Base-by-base conservation (phyloP, 1,140 invertebrate species). In the Drosophila oshimai region DNA sequence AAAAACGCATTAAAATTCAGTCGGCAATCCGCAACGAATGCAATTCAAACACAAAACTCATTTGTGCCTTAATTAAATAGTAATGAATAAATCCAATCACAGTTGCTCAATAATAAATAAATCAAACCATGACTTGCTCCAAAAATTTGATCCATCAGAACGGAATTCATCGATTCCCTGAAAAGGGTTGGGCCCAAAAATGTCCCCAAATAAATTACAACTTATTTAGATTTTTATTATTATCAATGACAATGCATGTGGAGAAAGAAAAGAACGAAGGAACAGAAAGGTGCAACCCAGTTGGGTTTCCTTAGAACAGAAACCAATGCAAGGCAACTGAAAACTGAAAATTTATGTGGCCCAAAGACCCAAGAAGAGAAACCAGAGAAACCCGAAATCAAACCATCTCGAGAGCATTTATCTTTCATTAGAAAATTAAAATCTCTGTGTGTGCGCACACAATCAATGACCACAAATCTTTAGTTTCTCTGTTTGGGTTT, bases 381-480 rank as follows among this genome's bases (percentile, higher is more conserved):
- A 58, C 58, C 20, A 37, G 58, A 58, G 53, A 62, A 58, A 62
- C 58, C 53, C 57, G 57, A 70, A 61, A 36, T 47, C 54, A 45
- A 49, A 53, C 47, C 41, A 65, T 68, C 61, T 69, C 51, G 53
- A 61, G 44, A 58, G 60, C 75, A 87, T 86, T 88, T 87, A 87
- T 87, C 84, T 87, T 87, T 87, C 81, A 77, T 83, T 83, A 78
- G 81, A 87, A 87, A 87, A 74, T 87, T 65, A 77, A 62, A 88
- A 88, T 88, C 81, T 86, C 64, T 53, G 76, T 80, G 79, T 84
- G 81, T 73, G 61, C 57, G 24, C 69, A 50, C 64, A 67, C 70
- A 88, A 88, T 88, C 83, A 69, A 78, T 78, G 84, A 88, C 83
- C 83, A 88, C 83, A 88, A 65, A 88, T 88, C 83, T 88, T 46